Percentiles rank a stretch among this genome's conserved stretches.
Evolutionary conservation across 2,888 invertebrate genomes (phyloP).

Genomic region (Drosophila phalerata): DNA sequence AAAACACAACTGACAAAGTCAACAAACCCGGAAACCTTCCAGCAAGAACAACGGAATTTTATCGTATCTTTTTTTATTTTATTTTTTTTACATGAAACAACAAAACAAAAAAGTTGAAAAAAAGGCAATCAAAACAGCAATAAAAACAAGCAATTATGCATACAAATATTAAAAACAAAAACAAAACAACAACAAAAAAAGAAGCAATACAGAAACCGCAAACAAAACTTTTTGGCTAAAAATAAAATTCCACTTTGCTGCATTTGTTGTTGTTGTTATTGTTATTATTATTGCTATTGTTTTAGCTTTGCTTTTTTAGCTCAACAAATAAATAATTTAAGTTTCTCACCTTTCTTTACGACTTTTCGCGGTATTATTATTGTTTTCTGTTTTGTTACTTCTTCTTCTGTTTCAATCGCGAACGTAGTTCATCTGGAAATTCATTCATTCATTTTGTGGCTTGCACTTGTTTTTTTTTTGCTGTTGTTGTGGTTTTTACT

Average conservation of each 20-base stretch:
- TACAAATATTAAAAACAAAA: slow-evolving; percentile 40
- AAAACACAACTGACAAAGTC: slow-evolving; percentile 61
- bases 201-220: slow-evolving; percentile 43
- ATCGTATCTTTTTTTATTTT: slow-evolving; percentile 51
- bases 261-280: slow-evolving; percentile 22
- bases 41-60: slow-evolving; percentile 70
- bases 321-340: slow-evolving; percentile 61
- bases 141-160: slow-evolving; percentile 36
- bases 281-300: slow-evolving; percentile 30
- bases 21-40: slow-evolving; percentile 81
- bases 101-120: slow-evolving; percentile 35
- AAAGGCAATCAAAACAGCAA: slow-evolving; percentile 9
- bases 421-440: slow-evolving; percentile 7
- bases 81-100: slow-evolving; percentile 39
- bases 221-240: slow-evolving; percentile 57
- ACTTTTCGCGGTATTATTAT: slow-evolving; percentile 47
- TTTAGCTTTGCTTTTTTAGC: slow-evolving; percentile 43
- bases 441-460: slow-evolving; percentile 51
- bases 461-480: slow-evolving; percentile 28
- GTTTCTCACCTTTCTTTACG: slow-evolving; percentile 69
- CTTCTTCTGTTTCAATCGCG: slow-evolving; percentile 26
- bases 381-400: slow-evolving; percentile 20
- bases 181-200: slow-evolving; percentile 36
- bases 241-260: slow-evolving; percentile 58
- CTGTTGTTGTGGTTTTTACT: slow-evolving; percentile 5